A percentile compares a stretch with the other conserved stretches of the same genome.
Evolutionary conservation across 2,113 vertebrate species (phyloP).

Genomic region (Poecile atricapillus): DNA sequence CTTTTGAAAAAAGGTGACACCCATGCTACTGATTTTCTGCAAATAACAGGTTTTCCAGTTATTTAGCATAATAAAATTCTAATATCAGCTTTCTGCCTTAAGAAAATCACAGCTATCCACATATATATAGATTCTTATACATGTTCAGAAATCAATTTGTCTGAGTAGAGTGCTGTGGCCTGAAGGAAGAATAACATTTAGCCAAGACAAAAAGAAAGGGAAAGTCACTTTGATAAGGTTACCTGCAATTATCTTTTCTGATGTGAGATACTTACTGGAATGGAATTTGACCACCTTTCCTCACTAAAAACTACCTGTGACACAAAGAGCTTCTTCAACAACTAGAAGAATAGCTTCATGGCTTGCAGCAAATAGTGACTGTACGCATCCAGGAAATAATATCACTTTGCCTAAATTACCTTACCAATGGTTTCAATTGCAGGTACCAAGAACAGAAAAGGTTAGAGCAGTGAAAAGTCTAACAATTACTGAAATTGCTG

Average conservation of each 20-base stretch:
- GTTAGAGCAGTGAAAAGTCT: background rate
- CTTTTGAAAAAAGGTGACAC: background rate
- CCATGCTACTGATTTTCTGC: background rate
- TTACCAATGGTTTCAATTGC: background rate
- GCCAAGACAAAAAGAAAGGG: background rate
- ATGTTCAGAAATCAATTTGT: background rate
- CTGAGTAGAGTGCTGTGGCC: background rate
- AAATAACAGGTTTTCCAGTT: background rate
- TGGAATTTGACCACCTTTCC: background rate
- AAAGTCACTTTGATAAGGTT: background rate
- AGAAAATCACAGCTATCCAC: background rate
- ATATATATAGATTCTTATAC: background rate
- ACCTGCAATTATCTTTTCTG: background rate
- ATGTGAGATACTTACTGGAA: background rate
- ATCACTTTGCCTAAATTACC: accelerated
- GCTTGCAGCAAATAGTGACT: background rate
- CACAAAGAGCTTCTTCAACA: background rate
- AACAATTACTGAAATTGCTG: background rate
- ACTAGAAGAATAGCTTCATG: background rate
- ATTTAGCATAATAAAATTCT: background rate
- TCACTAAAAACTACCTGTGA: background rate
- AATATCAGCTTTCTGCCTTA: background rate
- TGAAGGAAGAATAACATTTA: background rate
- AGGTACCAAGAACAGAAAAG: background rate
- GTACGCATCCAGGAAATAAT: accelerated